Percentiles rank a stretch among this genome's conserved stretches.
Conservation (phyloP, 2,113 vertebrate species). For the Microtus ochrogaster region DNA sequence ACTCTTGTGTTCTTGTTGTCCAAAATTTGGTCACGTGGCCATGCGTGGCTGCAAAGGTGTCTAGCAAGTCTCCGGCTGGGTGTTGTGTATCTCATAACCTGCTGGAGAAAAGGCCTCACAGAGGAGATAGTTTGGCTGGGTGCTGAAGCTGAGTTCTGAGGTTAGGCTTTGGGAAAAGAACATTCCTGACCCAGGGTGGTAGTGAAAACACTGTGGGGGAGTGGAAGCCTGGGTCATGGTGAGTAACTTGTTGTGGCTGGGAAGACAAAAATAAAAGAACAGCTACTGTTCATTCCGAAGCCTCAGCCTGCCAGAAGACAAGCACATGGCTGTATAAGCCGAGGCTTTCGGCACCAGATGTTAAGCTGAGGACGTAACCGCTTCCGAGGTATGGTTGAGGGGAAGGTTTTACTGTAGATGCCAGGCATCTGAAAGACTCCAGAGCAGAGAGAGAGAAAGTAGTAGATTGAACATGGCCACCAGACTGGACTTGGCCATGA, state of each 20-base stretch:
- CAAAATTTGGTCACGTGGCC: not conserved
- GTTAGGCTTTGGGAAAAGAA: not conserved
- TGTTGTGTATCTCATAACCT: not conserved
- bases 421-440: not conserved
- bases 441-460: not conserved
- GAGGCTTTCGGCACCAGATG: not conserved
- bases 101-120: not conserved
- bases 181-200: not conserved
- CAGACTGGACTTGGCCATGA: not conserved
- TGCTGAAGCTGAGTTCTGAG: not conserved
- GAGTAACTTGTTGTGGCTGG: not conserved
- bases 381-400: not conserved
- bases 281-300: not conserved
- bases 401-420: not conserved
- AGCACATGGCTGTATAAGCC: not conserved
- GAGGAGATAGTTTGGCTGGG: not conserved
- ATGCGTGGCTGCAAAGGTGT: not conserved
- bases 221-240: not conserved
- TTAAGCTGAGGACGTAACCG: not conserved
- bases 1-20: not conserved
- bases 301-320: fast-evolving
- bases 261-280: not conserved
- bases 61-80: not conserved
- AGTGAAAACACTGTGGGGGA: not conserved
- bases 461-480: not conserved